Percentiles rank a stretch among this genome's conserved stretches.
These are phyloP conservation scores for Pipistrellus pygmaeus DNA, from an alignment of 2,797 vertebrate species.

Conservation along the genomic window DNA sequence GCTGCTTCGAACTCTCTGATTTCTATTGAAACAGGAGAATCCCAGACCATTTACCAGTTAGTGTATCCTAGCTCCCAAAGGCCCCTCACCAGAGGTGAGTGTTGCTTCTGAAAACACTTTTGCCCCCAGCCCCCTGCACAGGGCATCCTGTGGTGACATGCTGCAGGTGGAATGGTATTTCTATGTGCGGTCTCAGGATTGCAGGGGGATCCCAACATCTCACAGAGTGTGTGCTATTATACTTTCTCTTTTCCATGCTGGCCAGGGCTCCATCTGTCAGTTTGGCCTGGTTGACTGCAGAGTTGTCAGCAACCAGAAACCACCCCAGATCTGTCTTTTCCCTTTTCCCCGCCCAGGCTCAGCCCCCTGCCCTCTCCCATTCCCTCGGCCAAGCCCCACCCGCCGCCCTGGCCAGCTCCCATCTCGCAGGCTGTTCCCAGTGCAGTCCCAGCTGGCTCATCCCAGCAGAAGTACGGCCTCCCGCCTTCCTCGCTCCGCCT, in stretches of 20 bases:
- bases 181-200: rapidly evolving
- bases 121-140: not conserved
- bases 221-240: rapidly evolving
- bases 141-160: not conserved
- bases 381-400: not conserved
- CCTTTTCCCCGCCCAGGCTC: not conserved
- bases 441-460: not conserved
- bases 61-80: not conserved
- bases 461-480: not conserved
- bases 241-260: not conserved
- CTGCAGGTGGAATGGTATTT: not conserved
- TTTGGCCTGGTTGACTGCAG: not conserved
- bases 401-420: no score
- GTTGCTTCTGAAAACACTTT: not conserved
- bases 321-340: not conserved
- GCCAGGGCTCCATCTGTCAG: not conserved
- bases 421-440: not conserved
- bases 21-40: not conserved
- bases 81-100: not conserved
- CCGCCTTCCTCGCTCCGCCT: not conserved
- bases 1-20: not conserved
- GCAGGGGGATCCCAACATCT: not conserved
- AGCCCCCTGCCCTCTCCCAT: not conserved
- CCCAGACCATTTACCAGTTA: not conserved
- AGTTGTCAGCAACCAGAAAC: slow-evolving; percentile 46